These are phyloP conservation scores for Athene noctua DNA, from an alignment of 2,113 vertebrate species.

Conservation along the genomic window DNA sequence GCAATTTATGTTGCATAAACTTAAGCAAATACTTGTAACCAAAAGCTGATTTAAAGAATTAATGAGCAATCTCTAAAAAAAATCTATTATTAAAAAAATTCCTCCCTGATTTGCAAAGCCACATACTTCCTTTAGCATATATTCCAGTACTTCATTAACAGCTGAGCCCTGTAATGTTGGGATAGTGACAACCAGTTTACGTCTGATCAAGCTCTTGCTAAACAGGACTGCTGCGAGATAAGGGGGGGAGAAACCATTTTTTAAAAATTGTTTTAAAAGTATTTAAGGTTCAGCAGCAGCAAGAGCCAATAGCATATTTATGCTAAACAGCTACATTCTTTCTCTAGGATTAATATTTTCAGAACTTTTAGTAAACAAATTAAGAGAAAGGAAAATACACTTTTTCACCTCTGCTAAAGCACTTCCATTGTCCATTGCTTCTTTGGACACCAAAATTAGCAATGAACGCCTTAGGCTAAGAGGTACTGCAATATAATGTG, in stretches of 20 bases:
- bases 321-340: background rate
- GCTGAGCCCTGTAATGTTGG: background rate
- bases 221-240: background rate
- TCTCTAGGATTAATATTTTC: background rate
- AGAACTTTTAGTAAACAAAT: background rate
- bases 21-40: conserved; percentile 51
- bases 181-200: background rate
- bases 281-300: background rate
- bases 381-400: background rate
- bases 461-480: background rate
- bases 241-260: background rate
- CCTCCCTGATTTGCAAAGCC: background rate
- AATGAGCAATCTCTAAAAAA: conserved; percentile 47
- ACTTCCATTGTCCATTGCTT: background rate
- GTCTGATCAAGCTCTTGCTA: background rate
- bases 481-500: background rate
- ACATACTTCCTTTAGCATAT: background rate
- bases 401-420: background rate
- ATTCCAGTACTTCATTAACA: background rate
- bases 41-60: conserved; percentile 46
- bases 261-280: background rate
- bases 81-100: conserved; percentile 8
- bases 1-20: conserved; percentile 32
- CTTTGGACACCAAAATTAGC: background rate
- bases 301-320: rapidly evolving